A percentile compares a stretch with the other conserved stretches of the same genome.
Conservation (phyloP, 1,140 invertebrate genomes). For the Ephestia elutella region DNA sequence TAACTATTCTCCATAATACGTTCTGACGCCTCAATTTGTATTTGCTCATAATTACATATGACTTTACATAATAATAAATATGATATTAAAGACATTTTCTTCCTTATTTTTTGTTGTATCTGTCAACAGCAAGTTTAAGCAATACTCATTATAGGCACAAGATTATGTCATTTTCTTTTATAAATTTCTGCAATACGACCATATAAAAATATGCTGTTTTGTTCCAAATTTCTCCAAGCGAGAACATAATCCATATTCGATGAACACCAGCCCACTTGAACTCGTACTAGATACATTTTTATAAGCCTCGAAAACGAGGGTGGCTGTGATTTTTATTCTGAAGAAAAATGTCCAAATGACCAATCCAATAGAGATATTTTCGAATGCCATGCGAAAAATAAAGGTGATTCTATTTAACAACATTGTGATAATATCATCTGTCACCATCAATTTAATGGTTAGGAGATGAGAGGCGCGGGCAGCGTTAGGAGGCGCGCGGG, state of each 20-base stretch:
- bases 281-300: conserved; percentile 63
- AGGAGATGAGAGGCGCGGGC: conserved; percentile 14
- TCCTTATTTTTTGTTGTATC: neutral
- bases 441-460: conserved; percentile 13
- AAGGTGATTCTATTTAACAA: too few relatives aligned
- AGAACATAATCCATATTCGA: conserved; percentile 32
- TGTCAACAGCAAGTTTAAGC: neutral
- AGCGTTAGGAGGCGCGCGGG: conserved; percentile 18
- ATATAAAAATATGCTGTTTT: too few relatives aligned
- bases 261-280: conserved; percentile 42
- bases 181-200: too few relatives aligned
- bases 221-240: conserved; percentile 35
- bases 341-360: too few relatives aligned
- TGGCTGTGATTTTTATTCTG: too few relatives aligned
- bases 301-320: conserved; percentile 18
- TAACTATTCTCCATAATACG: conserved; percentile 26
- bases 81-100: neutral
- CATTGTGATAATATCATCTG: conserved; percentile 8
- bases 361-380: too few relatives aligned
- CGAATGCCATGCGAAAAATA: too few relatives aligned
- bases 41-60: neutral
- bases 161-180: too few relatives aligned
- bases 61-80: neutral
- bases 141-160: neutral
- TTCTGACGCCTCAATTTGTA: conserved; percentile 13